These are phyloP conservation scores for Dipodomys ordii DNA, from an alignment of 2,113 vertebrate species.

Conservation along the genomic window DNA sequence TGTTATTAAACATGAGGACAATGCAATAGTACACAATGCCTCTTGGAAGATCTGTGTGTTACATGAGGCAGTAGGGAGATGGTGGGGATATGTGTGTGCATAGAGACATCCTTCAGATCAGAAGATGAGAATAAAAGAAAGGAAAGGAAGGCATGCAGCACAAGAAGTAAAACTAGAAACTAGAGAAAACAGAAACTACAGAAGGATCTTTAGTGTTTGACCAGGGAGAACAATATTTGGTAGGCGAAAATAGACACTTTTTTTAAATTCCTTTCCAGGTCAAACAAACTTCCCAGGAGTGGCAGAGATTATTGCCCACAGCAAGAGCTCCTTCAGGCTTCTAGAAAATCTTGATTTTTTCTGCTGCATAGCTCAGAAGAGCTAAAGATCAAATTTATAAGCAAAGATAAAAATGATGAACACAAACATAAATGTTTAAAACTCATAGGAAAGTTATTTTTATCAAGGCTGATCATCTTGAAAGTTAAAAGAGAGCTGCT, in stretches of 20 bases:
- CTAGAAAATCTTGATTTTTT: slow-evolving; percentile 23
- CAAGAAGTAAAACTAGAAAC: not conserved
- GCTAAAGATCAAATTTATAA: not conserved
- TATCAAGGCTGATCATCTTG: not conserved
- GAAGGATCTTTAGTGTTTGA: not conserved
- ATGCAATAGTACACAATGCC: not conserved
- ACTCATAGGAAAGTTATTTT: slow-evolving; percentile 30
- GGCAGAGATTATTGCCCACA: not conserved
- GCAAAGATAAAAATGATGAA: slow-evolving; percentile 32
- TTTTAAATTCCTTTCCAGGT: not conserved
- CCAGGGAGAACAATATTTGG: not conserved
- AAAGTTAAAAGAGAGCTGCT: slow-evolving; percentile 17
- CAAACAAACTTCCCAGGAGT: not conserved
- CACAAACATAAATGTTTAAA: slow-evolving; percentile 46
- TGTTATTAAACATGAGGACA: not conserved
- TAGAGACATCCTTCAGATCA: not conserved
- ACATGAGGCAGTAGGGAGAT: not conserved
- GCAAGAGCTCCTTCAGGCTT: not conserved
- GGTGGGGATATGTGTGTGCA: not conserved
- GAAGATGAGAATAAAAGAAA: slow-evolving; percentile 28
- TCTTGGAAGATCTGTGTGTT: not conserved
- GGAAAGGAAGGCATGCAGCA: not conserved
- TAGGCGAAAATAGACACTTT: not conserved
- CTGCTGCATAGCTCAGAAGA: not conserved
- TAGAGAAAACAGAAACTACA: not conserved